These are phyloP conservation scores for Amphipoea oculea DNA, from an alignment of 2,888 invertebrate species.

Conservation along the genomic window DNA sequence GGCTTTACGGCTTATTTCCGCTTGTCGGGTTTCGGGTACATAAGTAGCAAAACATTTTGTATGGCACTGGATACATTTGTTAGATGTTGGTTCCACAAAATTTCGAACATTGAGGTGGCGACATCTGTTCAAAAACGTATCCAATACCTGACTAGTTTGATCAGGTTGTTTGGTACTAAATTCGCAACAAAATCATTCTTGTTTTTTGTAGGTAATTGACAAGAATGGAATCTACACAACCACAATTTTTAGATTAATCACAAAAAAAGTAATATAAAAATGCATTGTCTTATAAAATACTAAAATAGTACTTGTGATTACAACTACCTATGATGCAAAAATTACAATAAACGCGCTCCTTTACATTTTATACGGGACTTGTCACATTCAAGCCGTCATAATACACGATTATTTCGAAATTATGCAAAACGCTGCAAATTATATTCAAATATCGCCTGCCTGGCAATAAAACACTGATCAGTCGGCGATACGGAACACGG, in stretches of 20 bases:
- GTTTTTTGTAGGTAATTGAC: neutral
- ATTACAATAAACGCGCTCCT: neutral
- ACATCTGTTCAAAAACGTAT: neutral
- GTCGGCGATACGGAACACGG: constrained; percentile 59
- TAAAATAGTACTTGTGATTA: neutral
- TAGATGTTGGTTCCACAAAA: neutral
- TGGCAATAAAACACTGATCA: constrained; percentile 61
- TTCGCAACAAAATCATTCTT: neutral
- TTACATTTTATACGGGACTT: neutral
- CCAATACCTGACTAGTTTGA: neutral
- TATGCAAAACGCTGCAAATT: constrained; percentile 67
- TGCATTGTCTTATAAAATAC: neutral
- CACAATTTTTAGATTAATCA: neutral
- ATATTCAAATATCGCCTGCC: constrained; percentile 57
- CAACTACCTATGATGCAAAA: neutral
- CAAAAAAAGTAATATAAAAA: neutral
- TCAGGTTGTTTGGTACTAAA: neutral
- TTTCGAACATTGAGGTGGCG: neutral
- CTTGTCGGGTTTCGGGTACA: too few relatives aligned
- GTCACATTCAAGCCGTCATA: constrained; percentile 28
- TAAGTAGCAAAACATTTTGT: neutral
- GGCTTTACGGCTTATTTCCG: neutral
- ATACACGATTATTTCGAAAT: constrained; percentile 57
- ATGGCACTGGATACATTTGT: too few relatives aligned
- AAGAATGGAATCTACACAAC: neutral